Evolutionary conservation across 2,888 invertebrate species (phyloP).

Genomic region (Acanthosoma haemorrhoidale): DNA sequence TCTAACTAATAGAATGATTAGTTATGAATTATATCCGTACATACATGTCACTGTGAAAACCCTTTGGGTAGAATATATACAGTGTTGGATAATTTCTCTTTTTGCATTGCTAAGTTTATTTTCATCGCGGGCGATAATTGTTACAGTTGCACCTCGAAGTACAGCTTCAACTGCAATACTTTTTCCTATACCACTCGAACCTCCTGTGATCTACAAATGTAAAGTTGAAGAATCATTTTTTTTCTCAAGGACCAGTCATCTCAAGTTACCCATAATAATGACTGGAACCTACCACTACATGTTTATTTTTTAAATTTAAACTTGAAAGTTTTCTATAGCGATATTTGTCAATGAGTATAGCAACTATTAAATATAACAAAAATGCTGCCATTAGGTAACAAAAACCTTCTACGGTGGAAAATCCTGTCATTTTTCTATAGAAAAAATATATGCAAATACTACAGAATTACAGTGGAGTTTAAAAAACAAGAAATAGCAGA

Average conservation of each 20-base stretch:
- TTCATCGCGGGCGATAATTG: constrained; percentile 79
- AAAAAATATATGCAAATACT: too few relatives aligned
- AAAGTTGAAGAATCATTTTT: not conserved
- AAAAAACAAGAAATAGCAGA: too few relatives aligned
- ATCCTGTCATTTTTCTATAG: too few relatives aligned
- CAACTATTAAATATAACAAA: too few relatives aligned
- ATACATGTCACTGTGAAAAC: constrained; percentile 55
- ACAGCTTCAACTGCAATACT: constrained; percentile 72
- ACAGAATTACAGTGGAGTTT: too few relatives aligned
- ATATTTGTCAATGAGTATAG: not conserved
- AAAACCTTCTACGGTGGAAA: too few relatives aligned
- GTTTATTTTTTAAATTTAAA: constrained; percentile 29
- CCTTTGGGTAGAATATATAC: constrained; percentile 52
- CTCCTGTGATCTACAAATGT: constrained; percentile 71
- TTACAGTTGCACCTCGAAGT: constrained; percentile 77
- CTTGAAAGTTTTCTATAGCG: constrained; percentile 10
- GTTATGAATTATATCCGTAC: constrained; percentile 17
- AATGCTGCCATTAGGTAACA: too few relatives aligned
- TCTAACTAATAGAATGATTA: not conserved
- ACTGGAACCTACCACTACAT: constrained; percentile 35
- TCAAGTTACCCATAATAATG: too few relatives aligned
- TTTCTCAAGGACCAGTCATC: too few relatives aligned
- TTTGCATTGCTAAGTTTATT: constrained; percentile 61
- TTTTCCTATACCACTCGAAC: constrained; percentile 93
- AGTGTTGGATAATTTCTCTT: constrained; percentile 53